A percentile compares a stretch with the other conserved stretches of the same genome.
Evolutionary conservation across 2,797 vertebrate genomes (phyloP).

Genomic region (Pseudocheirus occidentalis): DNA sequence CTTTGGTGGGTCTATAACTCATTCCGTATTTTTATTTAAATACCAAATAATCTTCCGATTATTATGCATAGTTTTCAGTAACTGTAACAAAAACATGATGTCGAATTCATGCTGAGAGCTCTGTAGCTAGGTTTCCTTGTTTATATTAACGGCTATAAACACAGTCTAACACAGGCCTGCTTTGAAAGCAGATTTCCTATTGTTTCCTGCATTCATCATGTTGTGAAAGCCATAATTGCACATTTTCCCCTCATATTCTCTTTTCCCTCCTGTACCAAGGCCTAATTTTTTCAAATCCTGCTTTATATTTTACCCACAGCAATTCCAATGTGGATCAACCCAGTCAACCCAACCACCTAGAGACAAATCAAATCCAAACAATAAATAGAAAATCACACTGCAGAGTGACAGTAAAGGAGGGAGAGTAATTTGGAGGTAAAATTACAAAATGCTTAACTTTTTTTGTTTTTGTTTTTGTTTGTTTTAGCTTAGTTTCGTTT

Average conservation of each 20-base stretch:
- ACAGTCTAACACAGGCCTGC: conserved; percentile 80
- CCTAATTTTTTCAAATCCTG: conserved; percentile 18
- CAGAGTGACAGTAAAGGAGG: not conserved
- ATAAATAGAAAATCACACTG: not conserved
- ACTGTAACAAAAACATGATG: conserved; percentile 87
- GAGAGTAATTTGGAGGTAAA: not conserved
- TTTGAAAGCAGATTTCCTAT: conserved; percentile 83
- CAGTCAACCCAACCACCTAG: not conserved
- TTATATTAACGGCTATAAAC: conserved; percentile 88
- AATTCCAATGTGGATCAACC: not conserved
- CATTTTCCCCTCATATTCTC: conserved; percentile 73
- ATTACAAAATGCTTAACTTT: not conserved
- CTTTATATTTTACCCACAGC: conserved; percentile 11
- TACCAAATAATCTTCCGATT: conserved; percentile 85
- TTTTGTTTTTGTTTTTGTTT: not conserved
- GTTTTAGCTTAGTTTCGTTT: no score
- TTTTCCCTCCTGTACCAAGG: conserved; percentile 63
- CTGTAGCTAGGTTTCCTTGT: conserved; percentile 84
- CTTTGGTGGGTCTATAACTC: conserved; percentile 81
- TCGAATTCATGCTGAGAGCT: conserved; percentile 83
- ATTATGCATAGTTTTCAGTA: conserved; percentile 88
- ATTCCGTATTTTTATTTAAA: conserved; percentile 85
- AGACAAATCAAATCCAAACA: not conserved
- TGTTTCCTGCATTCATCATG: conserved; percentile 75
- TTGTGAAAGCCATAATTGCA: conserved; percentile 74